phyloP scores from a whole-genome alignment of 1,140 invertebrate species.

The Rhynchophorus ferrugineus region DNA sequence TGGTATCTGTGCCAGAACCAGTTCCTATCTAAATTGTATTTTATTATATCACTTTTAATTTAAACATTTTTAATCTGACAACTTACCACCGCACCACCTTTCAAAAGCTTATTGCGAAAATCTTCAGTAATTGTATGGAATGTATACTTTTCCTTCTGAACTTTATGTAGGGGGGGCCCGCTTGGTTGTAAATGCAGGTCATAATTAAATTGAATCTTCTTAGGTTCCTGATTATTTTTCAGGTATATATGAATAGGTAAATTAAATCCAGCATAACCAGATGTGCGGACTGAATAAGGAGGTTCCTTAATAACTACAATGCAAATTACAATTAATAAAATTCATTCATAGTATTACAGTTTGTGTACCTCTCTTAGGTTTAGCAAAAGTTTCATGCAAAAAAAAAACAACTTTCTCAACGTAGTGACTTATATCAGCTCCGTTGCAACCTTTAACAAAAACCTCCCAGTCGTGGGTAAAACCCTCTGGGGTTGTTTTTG shows the following conservation, averaged over 20 bases:
- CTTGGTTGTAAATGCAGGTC: conserved; percentile 73
- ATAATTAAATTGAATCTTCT: conserved; percentile 78
- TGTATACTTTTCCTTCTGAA: conserved; percentile 65
- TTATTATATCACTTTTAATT: too few relatives aligned
- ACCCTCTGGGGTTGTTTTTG: conserved; percentile 72
- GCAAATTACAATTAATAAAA: conserved; percentile 19
- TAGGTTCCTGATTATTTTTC: conserved; percentile 85
- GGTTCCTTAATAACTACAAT: conserved; percentile 77
- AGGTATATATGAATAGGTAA: conserved; percentile 87
- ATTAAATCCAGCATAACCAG: conserved; percentile 89
- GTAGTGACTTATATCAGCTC: conserved; percentile 79
- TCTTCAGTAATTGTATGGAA: conserved; percentile 83
- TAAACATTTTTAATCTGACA: too few relatives aligned
- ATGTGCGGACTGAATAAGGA: conserved; percentile 85
- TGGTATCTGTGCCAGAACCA: conserved; percentile 21
- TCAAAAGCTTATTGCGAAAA: conserved; percentile 77
- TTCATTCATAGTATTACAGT: conserved; percentile 7
- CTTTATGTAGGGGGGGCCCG: conserved; percentile 60
- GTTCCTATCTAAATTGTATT: conserved; percentile 28
- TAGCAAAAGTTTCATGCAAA: conserved; percentile 86
- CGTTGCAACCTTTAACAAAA: conserved; percentile 83
- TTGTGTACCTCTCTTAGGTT: conserved; percentile 71
- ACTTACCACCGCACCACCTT: conserved; percentile 66
- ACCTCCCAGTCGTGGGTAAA: conserved; percentile 98
- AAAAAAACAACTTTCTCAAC: conserved; percentile 92